These are phyloP conservation scores for Papilio demoleus DNA, from an alignment of 2,888 invertebrate species.

Conservation along the genomic window DNA sequence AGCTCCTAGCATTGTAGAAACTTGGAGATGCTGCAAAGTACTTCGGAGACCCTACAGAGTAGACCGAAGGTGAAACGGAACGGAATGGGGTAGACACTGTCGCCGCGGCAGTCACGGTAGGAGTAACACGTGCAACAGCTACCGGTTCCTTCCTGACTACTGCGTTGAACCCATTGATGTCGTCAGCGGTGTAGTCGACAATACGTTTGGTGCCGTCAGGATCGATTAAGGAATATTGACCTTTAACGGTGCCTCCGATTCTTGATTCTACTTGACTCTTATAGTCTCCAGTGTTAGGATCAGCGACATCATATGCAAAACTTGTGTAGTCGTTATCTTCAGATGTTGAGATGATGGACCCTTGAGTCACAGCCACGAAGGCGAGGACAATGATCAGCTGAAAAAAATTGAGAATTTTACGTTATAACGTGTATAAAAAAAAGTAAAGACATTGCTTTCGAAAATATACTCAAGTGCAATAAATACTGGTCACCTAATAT, in stretches of 20 bases:
- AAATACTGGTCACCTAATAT: no score
- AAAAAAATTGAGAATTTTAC: slow-evolving; percentile 34
- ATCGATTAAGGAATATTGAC: slow-evolving; percentile 68
- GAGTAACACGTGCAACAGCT: slow-evolving; percentile 36
- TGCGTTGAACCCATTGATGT: slow-evolving; percentile 71
- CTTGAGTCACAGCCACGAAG: slow-evolving; percentile 49
- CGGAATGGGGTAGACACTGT: slow-evolving; percentile 43
- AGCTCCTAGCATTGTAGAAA: slow-evolving; percentile 9
- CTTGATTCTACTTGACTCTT: slow-evolving; percentile 70
- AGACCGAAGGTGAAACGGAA: slow-evolving; percentile 47
- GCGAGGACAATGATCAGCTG: slow-evolving; percentile 51
- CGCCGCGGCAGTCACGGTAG: slow-evolving; percentile 41
- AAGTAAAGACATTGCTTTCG: no score
- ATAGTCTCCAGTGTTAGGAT: slow-evolving; percentile 69
- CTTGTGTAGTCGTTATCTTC: slow-evolving; percentile 55
- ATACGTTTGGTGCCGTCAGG: slow-evolving; percentile 70
- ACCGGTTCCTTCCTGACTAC: slow-evolving; percentile 63
- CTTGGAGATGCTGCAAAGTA: slow-evolving; percentile 2
- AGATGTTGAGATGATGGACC: slow-evolving; percentile 33
- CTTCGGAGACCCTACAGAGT: slow-evolving; percentile 17
- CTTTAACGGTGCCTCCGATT: slow-evolving; percentile 65
- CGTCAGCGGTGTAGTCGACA: slow-evolving; percentile 71
- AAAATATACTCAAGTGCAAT: no score
- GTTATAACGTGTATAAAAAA: no score
- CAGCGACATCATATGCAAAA: slow-evolving; percentile 70